A percentile compares a stretch with the other conserved stretches of the same genome.
These are phyloP conservation scores for Zosterops japonicus DNA, from an alignment of 2,113 vertebrate species.

Conservation along the genomic window DNA sequence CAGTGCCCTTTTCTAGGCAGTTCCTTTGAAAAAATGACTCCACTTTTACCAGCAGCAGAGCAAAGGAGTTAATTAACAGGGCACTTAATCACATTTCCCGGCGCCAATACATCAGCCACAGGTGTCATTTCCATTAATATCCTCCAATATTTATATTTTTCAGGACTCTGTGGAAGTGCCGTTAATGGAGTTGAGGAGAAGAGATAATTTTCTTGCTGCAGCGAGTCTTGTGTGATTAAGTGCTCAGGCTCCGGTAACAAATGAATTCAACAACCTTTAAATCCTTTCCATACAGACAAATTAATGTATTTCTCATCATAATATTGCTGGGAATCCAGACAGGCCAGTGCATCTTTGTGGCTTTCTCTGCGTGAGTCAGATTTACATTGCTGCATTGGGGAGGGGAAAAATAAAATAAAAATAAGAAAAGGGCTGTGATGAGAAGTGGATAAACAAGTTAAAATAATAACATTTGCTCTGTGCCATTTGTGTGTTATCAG, in stretches of 20 bases:
- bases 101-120: conserved; percentile 19
- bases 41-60: not conserved
- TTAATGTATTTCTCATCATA: conserved; percentile 46
- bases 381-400: not conserved
- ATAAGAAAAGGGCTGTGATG: not conserved
- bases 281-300: conserved; percentile 64
- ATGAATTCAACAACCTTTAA: conserved; percentile 55
- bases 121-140: conserved; percentile 67
- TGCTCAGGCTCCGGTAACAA: conserved; percentile 40
- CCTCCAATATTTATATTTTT: conserved; percentile 66
- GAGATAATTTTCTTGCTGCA: conserved; percentile 62
- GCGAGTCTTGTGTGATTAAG: conserved; percentile 48
- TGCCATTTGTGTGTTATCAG: not conserved
- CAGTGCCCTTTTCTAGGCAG: not conserved
- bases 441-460: conserved; percentile 52
- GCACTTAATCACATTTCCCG: conserved; percentile 42
- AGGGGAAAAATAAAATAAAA: not conserved
- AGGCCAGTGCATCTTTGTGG: not conserved
- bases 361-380: conserved; percentile 7
- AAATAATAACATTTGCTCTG: conserved; percentile 32
- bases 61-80: conserved; percentile 65
- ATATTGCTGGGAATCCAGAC: not conserved
- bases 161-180: not conserved
- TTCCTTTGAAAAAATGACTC: conserved; percentile 20
- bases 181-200: conserved; percentile 52